A percentile compares a stretch with the other conserved stretches of the same genome.
Evolutionary conservation across 1,140 invertebrate genomes (phyloP).

Genomic region (Orchesella cincta): DNA sequence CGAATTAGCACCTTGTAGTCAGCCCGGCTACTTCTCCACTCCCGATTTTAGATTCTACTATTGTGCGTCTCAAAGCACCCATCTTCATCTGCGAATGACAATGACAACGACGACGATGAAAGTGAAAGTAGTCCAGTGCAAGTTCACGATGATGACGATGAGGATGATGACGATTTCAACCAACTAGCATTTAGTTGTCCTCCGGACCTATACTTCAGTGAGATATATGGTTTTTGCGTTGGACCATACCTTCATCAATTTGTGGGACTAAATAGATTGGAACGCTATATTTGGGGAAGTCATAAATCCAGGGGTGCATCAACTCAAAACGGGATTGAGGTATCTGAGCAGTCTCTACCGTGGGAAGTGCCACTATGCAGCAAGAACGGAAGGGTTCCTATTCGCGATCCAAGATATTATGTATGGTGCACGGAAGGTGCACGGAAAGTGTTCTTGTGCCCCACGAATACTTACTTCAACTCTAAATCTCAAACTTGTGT

Average conservation of each 20-base stretch:
- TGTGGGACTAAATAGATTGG: constrained; percentile 21
- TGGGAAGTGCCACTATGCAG: constrained; percentile 34
- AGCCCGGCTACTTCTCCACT: constrained; percentile 29
- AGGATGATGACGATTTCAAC: constrained; percentile 33
- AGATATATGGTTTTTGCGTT: constrained; percentile 42
- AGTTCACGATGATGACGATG: constrained; percentile 14
- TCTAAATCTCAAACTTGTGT: constrained; percentile 13
- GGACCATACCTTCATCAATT: constrained; percentile 42
- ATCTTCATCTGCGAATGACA: constrained; percentile 23
- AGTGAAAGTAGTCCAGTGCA: neutral
- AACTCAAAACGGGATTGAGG: constrained; percentile 5
- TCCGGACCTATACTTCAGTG: constrained; percentile 40
- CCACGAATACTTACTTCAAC: constrained; percentile 47
- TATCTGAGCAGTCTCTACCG: constrained; percentile 25
- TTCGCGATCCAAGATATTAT: constrained; percentile 47
- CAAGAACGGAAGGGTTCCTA: constrained; percentile 33
- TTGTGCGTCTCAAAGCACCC: constrained; percentile 30
- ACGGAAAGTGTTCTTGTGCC: constrained; percentile 39
- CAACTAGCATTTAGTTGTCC: constrained; percentile 42
- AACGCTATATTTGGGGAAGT: constrained; percentile 42
- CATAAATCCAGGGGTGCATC: neutral
- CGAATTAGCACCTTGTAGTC: constrained; percentile 36
- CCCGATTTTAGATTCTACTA: constrained; percentile 50
- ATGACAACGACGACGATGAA: neutral
- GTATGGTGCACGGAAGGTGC: neutral